Percentiles rank a stretch among this genome's conserved stretches.
phyloP scores from a whole-genome alignment of 2,113 vertebrate species.

The Rhipidura dahli region DNA sequence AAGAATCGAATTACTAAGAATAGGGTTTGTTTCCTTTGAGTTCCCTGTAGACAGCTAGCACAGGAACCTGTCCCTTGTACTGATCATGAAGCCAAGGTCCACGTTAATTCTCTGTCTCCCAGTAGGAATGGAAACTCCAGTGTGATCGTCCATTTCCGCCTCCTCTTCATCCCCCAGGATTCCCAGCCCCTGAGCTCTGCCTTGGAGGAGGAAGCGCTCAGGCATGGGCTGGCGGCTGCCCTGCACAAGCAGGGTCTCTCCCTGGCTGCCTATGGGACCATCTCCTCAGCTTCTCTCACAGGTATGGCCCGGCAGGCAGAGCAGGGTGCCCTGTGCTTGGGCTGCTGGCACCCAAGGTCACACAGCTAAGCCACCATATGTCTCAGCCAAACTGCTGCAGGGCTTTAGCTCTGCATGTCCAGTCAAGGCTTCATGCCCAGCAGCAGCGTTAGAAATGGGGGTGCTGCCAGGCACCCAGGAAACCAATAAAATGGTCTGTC shows the following conservation, averaged over 20 bases:
- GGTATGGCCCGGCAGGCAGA: slow-evolving; percentile 57
- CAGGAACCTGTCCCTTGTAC: background rate
- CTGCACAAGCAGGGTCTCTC: slow-evolving; percentile 69
- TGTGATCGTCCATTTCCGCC: slow-evolving; percentile 78
- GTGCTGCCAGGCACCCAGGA: background rate
- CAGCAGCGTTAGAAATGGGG: background rate
- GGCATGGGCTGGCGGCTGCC: slow-evolving; percentile 68
- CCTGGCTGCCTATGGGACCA: slow-evolving; percentile 81
- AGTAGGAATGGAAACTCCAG: slow-evolving; percentile 78
- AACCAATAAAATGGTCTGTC: background rate
- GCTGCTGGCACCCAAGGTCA: background rate
- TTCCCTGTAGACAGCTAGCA: background rate
- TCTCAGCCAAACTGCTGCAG: background rate
- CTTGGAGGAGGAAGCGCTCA: slow-evolving; percentile 77
- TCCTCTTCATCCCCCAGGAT: slow-evolving; percentile 74
- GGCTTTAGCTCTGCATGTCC: background rate
- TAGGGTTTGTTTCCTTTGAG: background rate
- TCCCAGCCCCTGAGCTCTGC: slow-evolving; percentile 61
- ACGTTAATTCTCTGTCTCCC: background rate
- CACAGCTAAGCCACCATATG: rapidly evolving
- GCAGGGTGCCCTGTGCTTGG: background rate
- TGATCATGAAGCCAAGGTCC: background rate
- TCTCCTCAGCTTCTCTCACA: slow-evolving; percentile 76
- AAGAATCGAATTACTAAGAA: background rate
- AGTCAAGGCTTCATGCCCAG: background rate